Evolutionary conservation across 2,888 invertebrate genomes (phyloP), one percentile per base, ranked within the genome.

Genomic region (Sicus ferrugineus): DNA sequence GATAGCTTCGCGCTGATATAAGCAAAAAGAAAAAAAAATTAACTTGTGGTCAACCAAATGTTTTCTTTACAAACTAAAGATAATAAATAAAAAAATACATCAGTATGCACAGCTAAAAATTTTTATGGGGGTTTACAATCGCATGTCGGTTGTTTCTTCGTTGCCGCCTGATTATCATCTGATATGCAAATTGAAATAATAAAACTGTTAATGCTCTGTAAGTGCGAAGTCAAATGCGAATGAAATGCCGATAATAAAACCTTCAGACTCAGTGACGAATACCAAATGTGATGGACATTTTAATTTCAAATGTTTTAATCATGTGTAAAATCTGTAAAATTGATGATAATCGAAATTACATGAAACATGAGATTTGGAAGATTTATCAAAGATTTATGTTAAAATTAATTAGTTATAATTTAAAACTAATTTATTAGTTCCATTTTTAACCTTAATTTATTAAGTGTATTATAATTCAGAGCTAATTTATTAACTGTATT

Each of bases 161-260:
- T 61, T 61, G 16, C 42, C 6, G 19, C 21, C n/a, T 42, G 61
- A 61, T 23, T 61, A 61, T 56, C 31, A 30, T 61, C 30, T 21
- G 61, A 61, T 42, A 61, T 42, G 61, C 61, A 61, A 61, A 61
- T 42, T 61, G 42, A 61, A n/a, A 38, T 42, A 61, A 61, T 26
- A 61, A 61, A 61, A 30, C n/a, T 56, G 23, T 61, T 42, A 61
- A 54, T 26, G 28, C 19, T 5, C 4, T 46, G 31, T 14, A 56
- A 31, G n/a, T 28, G 21, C 14, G 23, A 34, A 34, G 11, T 11
- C 6, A 34, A 34, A 11, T 34, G 42, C 42, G 42, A 42, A 34
- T 34, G 14, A 7, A 14, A 34, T 34, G 34, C 7, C 14, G 34
- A 1, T 34, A 14, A 34, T 34, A 14, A 56, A 30, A n/a, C n/a